Evolutionary conservation across 2,888 invertebrate genomes (phyloP), one percentile per base, ranked within the genome.

Genomic region (Piscicola geometra): DNA sequence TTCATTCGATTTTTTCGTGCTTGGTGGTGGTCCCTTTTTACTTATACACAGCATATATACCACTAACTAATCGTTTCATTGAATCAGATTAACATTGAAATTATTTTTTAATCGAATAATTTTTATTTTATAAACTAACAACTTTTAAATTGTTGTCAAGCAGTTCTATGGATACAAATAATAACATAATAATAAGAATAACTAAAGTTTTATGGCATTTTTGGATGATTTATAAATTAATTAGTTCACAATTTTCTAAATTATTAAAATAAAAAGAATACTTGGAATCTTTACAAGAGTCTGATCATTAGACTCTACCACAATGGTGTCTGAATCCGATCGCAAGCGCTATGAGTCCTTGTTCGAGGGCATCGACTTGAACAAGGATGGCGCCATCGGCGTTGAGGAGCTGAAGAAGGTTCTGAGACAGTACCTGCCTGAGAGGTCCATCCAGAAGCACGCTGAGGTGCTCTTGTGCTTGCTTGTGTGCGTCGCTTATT

Each of bases 361-460:
- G 35, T 79, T 79, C 52, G 47, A 68, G 1, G 64, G 66, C 32
- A 47, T 79, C n/a, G 79, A 79, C 70, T 52, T 74, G 12, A 79
- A 79, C 75, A 77, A 78, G 64, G 79, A 79, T 72, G 79, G 79
- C n/a, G 41, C 66, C n/a, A 69, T 79, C 28, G 79, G 78, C 41
- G 70, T 77, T 21, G 71, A 71, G 52, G 79, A 79, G 52, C 52
- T 79, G 52, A 60, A 78, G 12, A 41, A 36, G 21, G 79, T 78
- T n/a, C 71, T 79, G 70, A 41, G 70, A 47, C n/a, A 5, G 21
- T 47, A 33, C 28, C 5, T 66, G 41, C 15, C 30, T 52, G 30
- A 52, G 35, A 69, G 25, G 18, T 0, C 25, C 35, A 1, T 35
- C 35, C 35, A 33, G 0, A 33, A 18, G 1, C 69, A 15, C 15